Evolutionary conservation across 2,888 invertebrate species (phyloP).

Genomic region (Alcis repandata): DNA sequence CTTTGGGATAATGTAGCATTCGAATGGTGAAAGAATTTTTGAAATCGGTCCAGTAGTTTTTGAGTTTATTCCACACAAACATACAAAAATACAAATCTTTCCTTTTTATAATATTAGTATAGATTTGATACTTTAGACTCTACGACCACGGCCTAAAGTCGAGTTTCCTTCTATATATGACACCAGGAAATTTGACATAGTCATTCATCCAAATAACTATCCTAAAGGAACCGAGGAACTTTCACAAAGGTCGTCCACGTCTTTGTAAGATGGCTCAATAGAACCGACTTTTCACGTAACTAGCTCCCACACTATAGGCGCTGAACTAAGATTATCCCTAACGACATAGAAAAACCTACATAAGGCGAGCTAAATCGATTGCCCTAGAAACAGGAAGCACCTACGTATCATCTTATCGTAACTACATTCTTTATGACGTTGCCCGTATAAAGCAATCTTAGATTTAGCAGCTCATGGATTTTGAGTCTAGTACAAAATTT

Average conservation of each 20-base stretch:
- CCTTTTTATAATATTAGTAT: too few species aligned
- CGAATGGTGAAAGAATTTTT: too few species aligned
- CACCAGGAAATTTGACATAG: neutral
- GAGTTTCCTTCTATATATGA: too few species aligned
- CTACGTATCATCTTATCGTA: conserved; percentile 49
- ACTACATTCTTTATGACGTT: conserved; percentile 40
- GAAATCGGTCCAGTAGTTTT: too few species aligned
- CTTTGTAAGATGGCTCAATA: conserved; percentile 22
- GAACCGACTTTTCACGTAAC: conserved; percentile 24
- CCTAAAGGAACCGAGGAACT: conserved; percentile 9
- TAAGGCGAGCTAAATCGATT: conserved; percentile 51
- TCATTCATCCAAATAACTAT: neutral
- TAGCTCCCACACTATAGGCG: conserved; percentile 23
- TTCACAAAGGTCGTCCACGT: conserved; percentile 18
- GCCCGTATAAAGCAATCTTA: conserved; percentile 8
- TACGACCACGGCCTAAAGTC: too few species aligned
- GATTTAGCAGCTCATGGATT: too few species aligned
- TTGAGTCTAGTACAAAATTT: too few species aligned
- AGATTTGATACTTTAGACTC: too few species aligned
- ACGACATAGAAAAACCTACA: conserved; percentile 47
- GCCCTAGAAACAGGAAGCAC: conserved; percentile 49
- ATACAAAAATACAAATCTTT: too few species aligned
- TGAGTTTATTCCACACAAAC: too few species aligned
- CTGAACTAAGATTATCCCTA: conserved; percentile 46
- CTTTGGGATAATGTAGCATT: too few species aligned